Conservation (phyloP, 2,113 vertebrate species). For the Neolamprologus variostigma region DNA sequence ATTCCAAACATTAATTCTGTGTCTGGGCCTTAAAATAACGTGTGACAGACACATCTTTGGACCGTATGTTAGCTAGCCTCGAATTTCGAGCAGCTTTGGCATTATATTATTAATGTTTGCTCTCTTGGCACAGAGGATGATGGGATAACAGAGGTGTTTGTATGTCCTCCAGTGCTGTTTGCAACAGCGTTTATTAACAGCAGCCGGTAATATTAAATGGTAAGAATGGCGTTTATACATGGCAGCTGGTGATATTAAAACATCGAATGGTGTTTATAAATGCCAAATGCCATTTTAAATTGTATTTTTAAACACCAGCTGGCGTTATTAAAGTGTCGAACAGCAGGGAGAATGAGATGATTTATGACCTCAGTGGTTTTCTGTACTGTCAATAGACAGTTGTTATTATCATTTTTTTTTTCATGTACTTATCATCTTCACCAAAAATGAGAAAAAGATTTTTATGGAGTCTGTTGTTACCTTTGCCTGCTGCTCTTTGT, state of each 20-base stretch:
- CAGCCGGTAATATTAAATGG: not conserved
- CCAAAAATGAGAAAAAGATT: not conserved
- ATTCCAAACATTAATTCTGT: not conserved
- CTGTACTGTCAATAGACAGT: not conserved
- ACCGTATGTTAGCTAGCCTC: not conserved
- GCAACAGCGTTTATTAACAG: not conserved
- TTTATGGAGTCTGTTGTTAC: conserved; percentile 6
- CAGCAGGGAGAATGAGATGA: not conserved
- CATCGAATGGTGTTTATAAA: not conserved
- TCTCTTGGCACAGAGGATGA: not conserved
- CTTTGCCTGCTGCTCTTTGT: conserved; percentile 7
- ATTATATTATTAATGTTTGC: not conserved
- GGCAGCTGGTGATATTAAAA: not conserved
- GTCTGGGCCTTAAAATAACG: not conserved
- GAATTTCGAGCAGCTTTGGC: not conserved
- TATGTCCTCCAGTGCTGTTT: not conserved
- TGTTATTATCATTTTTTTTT: not conserved
- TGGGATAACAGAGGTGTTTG: not conserved
- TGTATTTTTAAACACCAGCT: not conserved
- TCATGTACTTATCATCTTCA: not conserved
- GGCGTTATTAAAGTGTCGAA: not conserved
- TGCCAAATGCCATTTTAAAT: not conserved
- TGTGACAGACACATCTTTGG: not conserved
- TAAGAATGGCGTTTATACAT: not conserved
- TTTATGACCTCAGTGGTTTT: not conserved